phyloP scores from a whole-genome alignment of 2,888 invertebrate species.

The Drosophila dives region DNA sequence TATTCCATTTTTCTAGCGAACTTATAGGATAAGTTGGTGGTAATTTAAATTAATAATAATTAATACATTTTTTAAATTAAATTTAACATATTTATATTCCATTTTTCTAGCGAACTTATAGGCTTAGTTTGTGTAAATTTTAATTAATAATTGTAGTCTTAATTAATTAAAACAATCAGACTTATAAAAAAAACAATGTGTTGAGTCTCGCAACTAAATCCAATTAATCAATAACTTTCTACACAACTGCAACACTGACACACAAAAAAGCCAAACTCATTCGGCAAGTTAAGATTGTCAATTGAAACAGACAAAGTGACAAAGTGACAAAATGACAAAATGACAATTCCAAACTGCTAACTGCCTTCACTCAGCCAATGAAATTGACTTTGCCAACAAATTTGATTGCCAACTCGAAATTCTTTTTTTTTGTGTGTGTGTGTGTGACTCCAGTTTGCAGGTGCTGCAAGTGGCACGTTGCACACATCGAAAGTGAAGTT shows the following conservation, averaged over 20 bases:
- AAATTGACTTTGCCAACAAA: conserved; percentile 27
- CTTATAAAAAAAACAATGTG: background rate
- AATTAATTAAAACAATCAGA: background rate
- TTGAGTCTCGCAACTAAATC: background rate
- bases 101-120: no score
- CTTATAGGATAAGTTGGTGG: no score
- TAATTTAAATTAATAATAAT: no score
- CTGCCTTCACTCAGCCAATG: conserved; percentile 17
- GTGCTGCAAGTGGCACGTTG: conserved; percentile 17
- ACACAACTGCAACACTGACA: background rate
- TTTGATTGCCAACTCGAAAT: conserved; percentile 23
- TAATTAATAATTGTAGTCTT: background rate
- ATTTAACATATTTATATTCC: background rate
- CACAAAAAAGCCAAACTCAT: conserved; percentile 3
- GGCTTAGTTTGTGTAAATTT: background rate
- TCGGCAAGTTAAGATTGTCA: conserved; percentile 24
- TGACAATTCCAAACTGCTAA: conserved; percentile 1
- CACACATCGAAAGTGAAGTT: conserved; percentile 34
- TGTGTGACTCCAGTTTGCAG: background rate
- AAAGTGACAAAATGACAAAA: conserved; percentile 18
- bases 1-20: no score
- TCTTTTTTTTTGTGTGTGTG: background rate
- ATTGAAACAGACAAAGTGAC: conserved; percentile 24
- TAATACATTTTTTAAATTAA: no score
- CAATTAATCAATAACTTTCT: conserved; percentile 7